phyloP scores from a whole-genome alignment of 2,888 invertebrate genomes.

The Gari tellinella region DNA sequence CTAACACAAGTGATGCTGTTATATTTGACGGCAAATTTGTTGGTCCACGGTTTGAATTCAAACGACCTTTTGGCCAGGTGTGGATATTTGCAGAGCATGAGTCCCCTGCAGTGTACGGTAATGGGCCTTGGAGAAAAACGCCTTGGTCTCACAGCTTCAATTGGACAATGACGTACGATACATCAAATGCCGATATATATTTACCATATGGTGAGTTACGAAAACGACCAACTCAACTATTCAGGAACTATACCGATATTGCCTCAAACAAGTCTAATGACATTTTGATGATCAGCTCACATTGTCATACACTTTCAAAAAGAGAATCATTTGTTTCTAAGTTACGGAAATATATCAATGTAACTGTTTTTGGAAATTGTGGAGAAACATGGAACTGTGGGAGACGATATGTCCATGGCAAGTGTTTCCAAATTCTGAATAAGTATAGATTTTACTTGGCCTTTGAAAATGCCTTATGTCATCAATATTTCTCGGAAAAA shows the following conservation, averaged over 20 bases:
- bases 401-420: conserved; percentile 29
- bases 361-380: conserved; percentile 27
- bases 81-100: conserved; percentile 4
- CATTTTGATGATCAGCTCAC: neutral
- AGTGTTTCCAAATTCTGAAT: conserved; percentile 40
- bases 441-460: no score
- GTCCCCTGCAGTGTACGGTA: neutral
- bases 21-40: neutral
- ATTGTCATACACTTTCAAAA: conserved; percentile 16
- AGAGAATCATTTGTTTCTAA: conserved; percentile 26
- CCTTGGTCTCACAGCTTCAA: conserved; percentile 1
- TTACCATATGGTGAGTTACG: no score
- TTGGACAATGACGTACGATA: conserved; percentile 11
- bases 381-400: conserved; percentile 47
- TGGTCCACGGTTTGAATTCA: neutral
- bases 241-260: no score
- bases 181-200: conserved; percentile 7
- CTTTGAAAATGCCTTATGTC: no score
- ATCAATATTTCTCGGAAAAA: no score
- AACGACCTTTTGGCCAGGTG: neutral
- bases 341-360: no score
- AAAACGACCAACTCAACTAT: no score
- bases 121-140: neutral
- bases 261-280: no score
- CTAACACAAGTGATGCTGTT: neutral